Evolutionary conservation across 2,113 vertebrate genomes (phyloP).

Genomic region (Tychaedon coryphoeus): DNA sequence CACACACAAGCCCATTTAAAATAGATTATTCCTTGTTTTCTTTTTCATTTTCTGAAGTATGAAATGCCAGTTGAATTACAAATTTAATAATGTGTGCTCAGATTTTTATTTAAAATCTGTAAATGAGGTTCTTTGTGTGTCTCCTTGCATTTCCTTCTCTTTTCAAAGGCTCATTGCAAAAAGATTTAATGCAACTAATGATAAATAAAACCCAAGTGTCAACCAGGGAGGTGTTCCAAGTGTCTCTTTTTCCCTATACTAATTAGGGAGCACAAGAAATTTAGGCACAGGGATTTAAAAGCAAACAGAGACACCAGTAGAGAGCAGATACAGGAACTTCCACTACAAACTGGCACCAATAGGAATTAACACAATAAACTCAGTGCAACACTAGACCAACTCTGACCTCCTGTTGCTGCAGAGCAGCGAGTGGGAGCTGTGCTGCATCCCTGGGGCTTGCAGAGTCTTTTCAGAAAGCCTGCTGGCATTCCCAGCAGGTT

Average conservation of each 20-base stretch:
- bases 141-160: background rate
- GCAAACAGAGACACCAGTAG: background rate
- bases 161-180: background rate
- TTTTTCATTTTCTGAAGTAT: background rate
- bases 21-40: background rate
- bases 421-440: background rate
- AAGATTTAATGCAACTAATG: background rate
- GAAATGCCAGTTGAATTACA: background rate
- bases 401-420: background rate
- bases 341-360: background rate
- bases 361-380: background rate
- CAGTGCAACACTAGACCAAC: background rate
- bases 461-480: background rate
- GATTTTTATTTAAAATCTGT: background rate
- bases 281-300: background rate
- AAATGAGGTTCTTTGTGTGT: background rate
- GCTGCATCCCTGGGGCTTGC: background rate
- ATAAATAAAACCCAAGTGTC: background rate
- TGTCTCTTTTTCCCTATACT: background rate
- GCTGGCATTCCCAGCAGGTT: background rate
- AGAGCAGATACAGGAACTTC: background rate
- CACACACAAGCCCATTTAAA: background rate
- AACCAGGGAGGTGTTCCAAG: background rate
- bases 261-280: background rate
- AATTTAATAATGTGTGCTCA: background rate